Base-by-base conservation (phyloP, 2,888 invertebrate species). In the Nomada ferruginata region DNA sequence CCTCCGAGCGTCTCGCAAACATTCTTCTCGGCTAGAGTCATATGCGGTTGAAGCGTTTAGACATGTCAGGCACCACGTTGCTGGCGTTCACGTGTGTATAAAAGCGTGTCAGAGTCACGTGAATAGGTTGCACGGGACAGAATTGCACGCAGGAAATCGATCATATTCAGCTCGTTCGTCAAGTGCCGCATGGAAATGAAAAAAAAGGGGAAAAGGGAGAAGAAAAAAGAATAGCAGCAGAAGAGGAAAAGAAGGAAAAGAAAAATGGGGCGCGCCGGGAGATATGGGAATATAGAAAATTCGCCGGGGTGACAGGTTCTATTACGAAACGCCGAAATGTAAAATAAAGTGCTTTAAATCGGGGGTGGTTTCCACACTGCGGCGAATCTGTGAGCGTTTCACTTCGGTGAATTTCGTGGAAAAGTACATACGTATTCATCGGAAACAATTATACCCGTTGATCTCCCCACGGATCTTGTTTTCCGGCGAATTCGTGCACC, bases 1-100 rank as follows among this genome's bases (percentile, higher is more conserved):
- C 11, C 57, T 65, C 71, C 71, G 76, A 84, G 85, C 76, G 72
- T 73, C 65, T 68, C 68, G 78, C 78, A 86, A 86, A 86, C 78
- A 85, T 76, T 84, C 80, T 64, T 68, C 76, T 44, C 36, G 68
- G 68, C 65, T 47, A 74, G 77, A 74, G 74, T 86, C 80, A 86
- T 86, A 86, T 85, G 63, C 66, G 61, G 42, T 7, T 63, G 20
- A 23, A 65, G 72, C 77, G 63, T 65, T 59, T 57, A 53, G 53
- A 36, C 61, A 44, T 80, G 75, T 59, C 75, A 26, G 72, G 29
- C 36, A 64, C 65, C 29, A 2, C 29, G 52, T 15, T 9, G 15
- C 53, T 0, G 9, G 7, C 36, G 10, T 29, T 29, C 29, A 13
- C 44, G 15, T n/a, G 7, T 10, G 53, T 2, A 4, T 26, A 7